These are phyloP conservation scores for Boulengeromyrus knoepffleri DNA, from an alignment of 2,113 vertebrate genomes.

Conservation along the genomic window DNA sequence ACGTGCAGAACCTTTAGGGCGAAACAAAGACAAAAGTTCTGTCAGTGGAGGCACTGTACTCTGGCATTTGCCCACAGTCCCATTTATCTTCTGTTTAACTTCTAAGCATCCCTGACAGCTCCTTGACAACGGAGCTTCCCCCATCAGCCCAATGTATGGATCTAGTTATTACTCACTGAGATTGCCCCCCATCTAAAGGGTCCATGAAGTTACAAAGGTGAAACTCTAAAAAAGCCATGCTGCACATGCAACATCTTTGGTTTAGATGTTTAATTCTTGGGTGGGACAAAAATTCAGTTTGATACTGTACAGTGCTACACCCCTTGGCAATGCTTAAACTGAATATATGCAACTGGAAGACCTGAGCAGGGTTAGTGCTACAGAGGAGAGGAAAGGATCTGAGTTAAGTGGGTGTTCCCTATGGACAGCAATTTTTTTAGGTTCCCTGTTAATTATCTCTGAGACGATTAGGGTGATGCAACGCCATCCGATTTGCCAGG, in stretches of 20 bases:
- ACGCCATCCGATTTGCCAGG: not conserved
- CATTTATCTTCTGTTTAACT: constrained; percentile 4
- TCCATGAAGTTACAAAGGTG: not conserved
- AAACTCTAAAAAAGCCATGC: not conserved
- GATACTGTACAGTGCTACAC: not conserved
- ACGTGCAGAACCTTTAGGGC: constrained; percentile 9
- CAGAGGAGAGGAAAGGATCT: not conserved
- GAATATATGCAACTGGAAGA: not conserved
- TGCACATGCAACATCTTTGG: not conserved
- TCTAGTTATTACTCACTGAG: not conserved
- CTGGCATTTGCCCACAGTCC: not conserved
- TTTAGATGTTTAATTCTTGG: not conserved
- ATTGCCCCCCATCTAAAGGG: not conserved
- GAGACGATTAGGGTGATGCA: not conserved
- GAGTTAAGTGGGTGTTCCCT: not conserved
- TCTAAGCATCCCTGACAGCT: constrained; percentile 9
- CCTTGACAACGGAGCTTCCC: not conserved
- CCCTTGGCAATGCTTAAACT: not conserved
- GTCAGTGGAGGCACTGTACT: not conserved
- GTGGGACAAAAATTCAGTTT: not conserved
- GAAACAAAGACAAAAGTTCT: constrained; percentile 17
- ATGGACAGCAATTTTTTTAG: not conserved
- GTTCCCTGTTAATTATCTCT: not conserved
- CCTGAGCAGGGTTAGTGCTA: not conserved
- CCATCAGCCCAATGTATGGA: not conserved